Conservation (phyloP, 2,113 vertebrate genomes). For the Perca schrenkii region DNA sequence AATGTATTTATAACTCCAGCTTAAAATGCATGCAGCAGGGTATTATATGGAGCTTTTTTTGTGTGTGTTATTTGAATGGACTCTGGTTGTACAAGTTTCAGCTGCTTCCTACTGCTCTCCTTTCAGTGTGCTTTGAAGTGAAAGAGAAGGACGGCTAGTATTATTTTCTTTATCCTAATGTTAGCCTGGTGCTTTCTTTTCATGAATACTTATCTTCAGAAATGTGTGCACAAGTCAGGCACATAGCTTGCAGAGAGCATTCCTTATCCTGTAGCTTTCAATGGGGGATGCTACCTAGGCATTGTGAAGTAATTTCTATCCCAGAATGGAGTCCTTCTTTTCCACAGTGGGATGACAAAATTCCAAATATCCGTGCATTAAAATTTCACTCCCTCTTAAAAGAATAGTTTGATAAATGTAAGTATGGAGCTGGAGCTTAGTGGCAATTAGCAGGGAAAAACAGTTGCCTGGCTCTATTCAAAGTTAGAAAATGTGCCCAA, state of each 20-base stretch:
- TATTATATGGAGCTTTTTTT: neutral
- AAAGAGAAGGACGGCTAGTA: neutral
- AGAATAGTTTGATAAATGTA: too few relatives aligned
- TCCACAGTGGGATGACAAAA: neutral
- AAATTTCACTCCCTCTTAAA: neutral
- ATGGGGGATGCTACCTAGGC: neutral
- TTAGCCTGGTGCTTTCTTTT: constrained; percentile 14
- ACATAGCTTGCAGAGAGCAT: neutral
- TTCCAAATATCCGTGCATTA: neutral
- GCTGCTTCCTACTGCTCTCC: neutral
- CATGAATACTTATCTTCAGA: constrained; percentile 1
- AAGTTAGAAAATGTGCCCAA: neutral
- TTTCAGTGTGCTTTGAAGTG: constrained; percentile 24
- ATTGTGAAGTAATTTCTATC: neutral
- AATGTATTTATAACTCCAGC: constrained; percentile 44
- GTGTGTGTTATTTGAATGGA: constrained; percentile 7
- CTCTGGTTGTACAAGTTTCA: constrained; percentile 12
- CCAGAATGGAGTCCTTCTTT: neutral
- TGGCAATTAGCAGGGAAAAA: neutral
- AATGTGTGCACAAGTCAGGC: neutral
- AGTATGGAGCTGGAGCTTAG: neutral
- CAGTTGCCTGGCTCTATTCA: neutral
- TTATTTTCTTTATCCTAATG: neutral
- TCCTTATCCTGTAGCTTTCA: neutral
- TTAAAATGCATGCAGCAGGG: constrained; percentile 5